Conservation (phyloP, 2,888 invertebrate genomes). For the Cryptocephalus primarius region DNA sequence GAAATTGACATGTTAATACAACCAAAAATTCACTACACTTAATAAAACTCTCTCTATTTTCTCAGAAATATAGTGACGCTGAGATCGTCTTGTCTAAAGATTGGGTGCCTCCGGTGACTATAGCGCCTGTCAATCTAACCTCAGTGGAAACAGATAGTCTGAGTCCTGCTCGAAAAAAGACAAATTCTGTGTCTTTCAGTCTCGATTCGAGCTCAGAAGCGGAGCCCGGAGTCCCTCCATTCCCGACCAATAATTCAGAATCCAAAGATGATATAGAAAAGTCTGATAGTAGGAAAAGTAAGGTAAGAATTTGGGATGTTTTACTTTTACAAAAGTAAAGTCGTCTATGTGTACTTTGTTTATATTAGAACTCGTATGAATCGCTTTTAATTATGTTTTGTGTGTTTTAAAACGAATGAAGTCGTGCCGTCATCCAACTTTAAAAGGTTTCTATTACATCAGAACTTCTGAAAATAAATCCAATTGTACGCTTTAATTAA, state of each 20-base stretch:
- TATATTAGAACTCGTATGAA: too few species aligned
- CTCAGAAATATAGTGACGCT: constrained; percentile 70
- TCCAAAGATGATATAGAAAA: constrained; percentile 47
- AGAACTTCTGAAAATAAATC: too few species aligned
- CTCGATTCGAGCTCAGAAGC: constrained; percentile 49
- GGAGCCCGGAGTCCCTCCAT: constrained; percentile 31
- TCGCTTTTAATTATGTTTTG: too few species aligned
- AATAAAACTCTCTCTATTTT: not conserved
- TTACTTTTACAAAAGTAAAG: too few species aligned
- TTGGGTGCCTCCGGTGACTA: constrained; percentile 77
- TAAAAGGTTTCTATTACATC: too few species aligned
- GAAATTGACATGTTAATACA: too few species aligned
- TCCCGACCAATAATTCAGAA: constrained; percentile 26
- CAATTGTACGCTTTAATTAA: too few species aligned
- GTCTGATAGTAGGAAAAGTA: constrained; percentile 61
- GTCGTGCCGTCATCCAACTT: too few species aligned
- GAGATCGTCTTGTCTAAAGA: constrained; percentile 79
- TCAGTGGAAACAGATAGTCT: constrained; percentile 35
- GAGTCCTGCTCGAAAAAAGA: constrained; percentile 52
- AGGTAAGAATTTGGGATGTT: constrained; percentile 42
- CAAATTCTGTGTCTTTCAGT: constrained; percentile 62
- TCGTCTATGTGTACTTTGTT: too few species aligned
- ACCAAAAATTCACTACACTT: too few species aligned
- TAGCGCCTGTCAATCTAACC: constrained; percentile 57
- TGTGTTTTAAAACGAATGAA: too few species aligned